Conservation (phyloP, 1,140 invertebrate genomes). For the Metopolophium dirhodum region DNA sequence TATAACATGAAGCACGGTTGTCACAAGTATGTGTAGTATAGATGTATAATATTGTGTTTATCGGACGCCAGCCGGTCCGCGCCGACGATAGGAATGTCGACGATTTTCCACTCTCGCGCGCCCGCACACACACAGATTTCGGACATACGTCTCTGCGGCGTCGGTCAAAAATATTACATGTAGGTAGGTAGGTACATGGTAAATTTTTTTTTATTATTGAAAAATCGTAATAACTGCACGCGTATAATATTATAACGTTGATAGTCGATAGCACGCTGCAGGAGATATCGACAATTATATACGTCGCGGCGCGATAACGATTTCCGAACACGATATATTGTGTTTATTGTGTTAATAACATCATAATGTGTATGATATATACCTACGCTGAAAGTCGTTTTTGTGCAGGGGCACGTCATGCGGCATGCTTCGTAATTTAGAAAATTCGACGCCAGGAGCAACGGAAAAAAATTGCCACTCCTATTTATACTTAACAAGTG, state of each 20-base stretch:
- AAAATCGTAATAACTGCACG: background rate
- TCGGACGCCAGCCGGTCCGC: background rate
- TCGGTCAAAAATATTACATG: background rate
- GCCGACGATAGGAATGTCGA: conserved; percentile 25
- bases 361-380: background rate
- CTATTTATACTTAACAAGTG: background rate
- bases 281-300: background rate
- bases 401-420: background rate
- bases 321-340: background rate
- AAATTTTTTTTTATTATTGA: background rate
- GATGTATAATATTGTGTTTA: background rate
- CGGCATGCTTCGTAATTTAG: background rate
- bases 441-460: background rate
- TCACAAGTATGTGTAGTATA: background rate
- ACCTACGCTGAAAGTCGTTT: background rate
- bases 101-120: background rate
- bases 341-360: background rate
- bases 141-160: background rate
- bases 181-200: too few species aligned
- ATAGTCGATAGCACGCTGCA: background rate
- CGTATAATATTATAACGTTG: background rate
- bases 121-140: background rate
- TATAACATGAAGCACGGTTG: background rate
- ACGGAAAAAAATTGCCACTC: background rate
- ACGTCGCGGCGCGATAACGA: background rate